Conservation (phyloP, 2,888 invertebrate genomes). For the Cacoxenus indagator region DNA sequence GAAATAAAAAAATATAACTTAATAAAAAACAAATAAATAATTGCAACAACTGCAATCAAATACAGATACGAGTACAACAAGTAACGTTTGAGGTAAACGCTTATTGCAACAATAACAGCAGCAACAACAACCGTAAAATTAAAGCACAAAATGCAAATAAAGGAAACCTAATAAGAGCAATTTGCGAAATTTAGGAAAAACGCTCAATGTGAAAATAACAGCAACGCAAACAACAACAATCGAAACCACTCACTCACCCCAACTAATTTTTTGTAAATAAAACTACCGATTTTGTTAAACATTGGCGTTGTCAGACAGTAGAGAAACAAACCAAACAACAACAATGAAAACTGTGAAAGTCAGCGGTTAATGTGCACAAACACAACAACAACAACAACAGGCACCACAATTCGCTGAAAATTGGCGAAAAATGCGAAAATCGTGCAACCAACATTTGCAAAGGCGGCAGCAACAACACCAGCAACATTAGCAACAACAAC, state of each 20-base stretch:
- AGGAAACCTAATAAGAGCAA: conserved; percentile 64
- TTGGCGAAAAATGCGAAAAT: conserved; percentile 50
- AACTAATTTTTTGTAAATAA: conserved; percentile 65
- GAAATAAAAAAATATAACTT: neutral
- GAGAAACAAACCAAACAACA: conserved; percentile 44
- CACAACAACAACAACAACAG: conserved; percentile 26
- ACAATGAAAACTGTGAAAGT: conserved; percentile 49
- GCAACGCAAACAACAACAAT: neutral
- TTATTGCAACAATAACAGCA: conserved; percentile 11
- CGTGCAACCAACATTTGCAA: conserved; percentile 48
- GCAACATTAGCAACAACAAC: conserved; percentile 24
- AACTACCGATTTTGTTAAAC: conserved; percentile 56
- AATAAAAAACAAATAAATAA: neutral
- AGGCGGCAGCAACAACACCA: conserved; percentile 14
- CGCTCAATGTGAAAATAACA: conserved; percentile 33
- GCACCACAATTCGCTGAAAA: conserved; percentile 38
- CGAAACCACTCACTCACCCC: conserved; percentile 43
- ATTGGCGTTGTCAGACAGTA: neutral
- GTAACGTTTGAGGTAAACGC: neutral
- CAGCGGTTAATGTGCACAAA: conserved; percentile 33
- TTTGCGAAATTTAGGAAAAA: conserved; percentile 60
- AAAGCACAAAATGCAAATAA: conserved; percentile 64
- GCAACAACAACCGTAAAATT: conserved; percentile 49
- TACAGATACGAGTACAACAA: neutral
- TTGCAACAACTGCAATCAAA: neutral